Conservation (phyloP, 2,113 vertebrate species). For the Otocyon megalotis region DNA sequence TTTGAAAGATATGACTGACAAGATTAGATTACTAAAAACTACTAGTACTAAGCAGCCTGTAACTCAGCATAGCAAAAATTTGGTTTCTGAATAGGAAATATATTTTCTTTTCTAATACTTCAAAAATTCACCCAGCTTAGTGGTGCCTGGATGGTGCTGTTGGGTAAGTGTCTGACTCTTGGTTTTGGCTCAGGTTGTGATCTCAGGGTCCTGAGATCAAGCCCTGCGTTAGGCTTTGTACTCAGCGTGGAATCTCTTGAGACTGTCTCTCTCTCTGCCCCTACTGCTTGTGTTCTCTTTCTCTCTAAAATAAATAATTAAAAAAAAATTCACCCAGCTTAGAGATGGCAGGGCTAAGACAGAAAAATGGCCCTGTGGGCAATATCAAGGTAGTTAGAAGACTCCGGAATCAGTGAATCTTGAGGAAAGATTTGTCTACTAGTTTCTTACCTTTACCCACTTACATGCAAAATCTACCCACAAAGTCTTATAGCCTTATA, state of each 20-base stretch:
- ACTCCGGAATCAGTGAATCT: neutral
- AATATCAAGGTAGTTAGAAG: neutral
- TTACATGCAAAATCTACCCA: neutral
- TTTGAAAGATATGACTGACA: neutral
- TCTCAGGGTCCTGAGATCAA: neutral
- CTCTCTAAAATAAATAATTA: neutral
- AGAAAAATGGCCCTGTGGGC: neutral
- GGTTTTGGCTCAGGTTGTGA: neutral
- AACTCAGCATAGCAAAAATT: constrained; percentile 14
- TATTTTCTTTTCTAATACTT: neutral
- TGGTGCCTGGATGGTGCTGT: neutral
- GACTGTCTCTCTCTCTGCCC: neutral
- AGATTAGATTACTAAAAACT: constrained; percentile 31
- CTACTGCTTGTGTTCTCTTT: neutral
- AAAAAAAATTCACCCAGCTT: neutral
- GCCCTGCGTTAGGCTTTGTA: neutral
- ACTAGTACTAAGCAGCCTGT: neutral
- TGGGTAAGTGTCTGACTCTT: neutral
- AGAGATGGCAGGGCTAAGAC: neutral
- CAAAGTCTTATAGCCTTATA: neutral
- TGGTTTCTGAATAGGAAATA: constrained; percentile 33
- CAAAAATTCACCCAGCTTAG: neutral
- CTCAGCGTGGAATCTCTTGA: neutral
- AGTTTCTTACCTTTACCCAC: neutral
- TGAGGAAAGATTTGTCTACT: neutral